Evolutionary conservation across 2,113 vertebrate genomes (phyloP).

Genomic region (Gila orcuttii): DNA sequence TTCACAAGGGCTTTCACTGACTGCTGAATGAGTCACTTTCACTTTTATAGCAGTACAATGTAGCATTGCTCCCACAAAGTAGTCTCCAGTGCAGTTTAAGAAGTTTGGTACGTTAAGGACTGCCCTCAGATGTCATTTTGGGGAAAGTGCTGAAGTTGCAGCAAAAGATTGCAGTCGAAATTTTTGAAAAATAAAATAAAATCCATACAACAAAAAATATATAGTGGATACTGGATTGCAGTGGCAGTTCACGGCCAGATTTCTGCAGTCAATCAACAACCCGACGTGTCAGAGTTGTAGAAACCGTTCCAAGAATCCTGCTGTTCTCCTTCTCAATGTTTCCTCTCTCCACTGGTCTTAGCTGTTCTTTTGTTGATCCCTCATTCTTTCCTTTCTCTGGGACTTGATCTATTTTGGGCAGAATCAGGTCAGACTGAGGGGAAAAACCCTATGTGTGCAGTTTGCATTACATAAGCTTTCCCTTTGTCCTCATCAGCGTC

Average conservation of each 20-base stretch:
- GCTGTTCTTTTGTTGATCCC: slow-evolving; percentile 63
- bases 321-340: slow-evolving; percentile 66
- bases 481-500: slow-evolving; percentile 33
- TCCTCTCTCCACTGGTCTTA: slow-evolving; percentile 61
- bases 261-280: slow-evolving; percentile 72
- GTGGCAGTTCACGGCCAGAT: slow-evolving; percentile 71
- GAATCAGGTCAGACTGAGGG: slow-evolving; percentile 19
- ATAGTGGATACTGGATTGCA: slow-evolving; percentile 30
- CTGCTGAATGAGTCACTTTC: slow-evolving; percentile 67
- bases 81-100: slow-evolving; percentile 77
- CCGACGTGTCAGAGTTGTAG: slow-evolving; percentile 57
- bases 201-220: slow-evolving; percentile 70
- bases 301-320: slow-evolving; percentile 62
- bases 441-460: slow-evolving; percentile 19
- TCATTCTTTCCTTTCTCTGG: slow-evolving; percentile 44
- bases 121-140: slow-evolving; percentile 84
- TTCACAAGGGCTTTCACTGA: background rate
- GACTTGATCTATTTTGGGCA: slow-evolving; percentile 30
- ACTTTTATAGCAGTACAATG: slow-evolving; percentile 77
- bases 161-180: slow-evolving; percentile 70
- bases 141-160: slow-evolving; percentile 72
- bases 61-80: slow-evolving; percentile 78
- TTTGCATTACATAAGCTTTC: slow-evolving; percentile 39
- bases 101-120: slow-evolving; percentile 77
- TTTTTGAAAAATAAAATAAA: slow-evolving; percentile 57